Conservation (phyloP, 2,797 vertebrate genomes). For the Fistularia commersonii region DNA sequence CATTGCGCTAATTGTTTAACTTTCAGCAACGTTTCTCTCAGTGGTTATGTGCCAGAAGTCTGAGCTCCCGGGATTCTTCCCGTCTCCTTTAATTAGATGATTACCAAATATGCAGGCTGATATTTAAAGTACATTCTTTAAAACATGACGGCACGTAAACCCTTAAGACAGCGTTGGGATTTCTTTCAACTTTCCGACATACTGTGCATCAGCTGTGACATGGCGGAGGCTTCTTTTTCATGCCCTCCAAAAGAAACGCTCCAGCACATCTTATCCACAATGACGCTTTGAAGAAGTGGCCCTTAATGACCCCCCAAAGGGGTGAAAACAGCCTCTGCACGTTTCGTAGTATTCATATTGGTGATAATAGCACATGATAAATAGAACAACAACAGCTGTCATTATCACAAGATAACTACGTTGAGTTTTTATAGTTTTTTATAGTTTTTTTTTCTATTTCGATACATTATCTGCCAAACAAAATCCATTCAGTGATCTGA, state of each 20-base stretch:
- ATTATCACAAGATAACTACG: too few species aligned
- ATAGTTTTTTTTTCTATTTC: too few species aligned
- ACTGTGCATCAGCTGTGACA: not conserved
- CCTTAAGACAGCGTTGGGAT: not conserved
- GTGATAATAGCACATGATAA: too few species aligned
- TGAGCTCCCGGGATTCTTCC: not conserved
- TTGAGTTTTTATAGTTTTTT: too few species aligned
- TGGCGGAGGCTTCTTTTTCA: too few species aligned
- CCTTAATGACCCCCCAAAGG: not conserved
- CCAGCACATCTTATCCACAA: slow-evolving; percentile 33
- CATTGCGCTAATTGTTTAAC: slow-evolving; percentile 47
- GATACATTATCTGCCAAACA: too few species aligned
- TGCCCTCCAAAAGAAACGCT: not conserved
- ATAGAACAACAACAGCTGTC: too few species aligned
- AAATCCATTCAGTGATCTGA: too few species aligned
- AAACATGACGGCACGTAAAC: not conserved
- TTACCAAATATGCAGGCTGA: not conserved
- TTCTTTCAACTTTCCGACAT: not conserved
- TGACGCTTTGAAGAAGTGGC: slow-evolving; percentile 1
- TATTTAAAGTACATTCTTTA: not conserved
- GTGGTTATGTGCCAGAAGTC: not conserved
- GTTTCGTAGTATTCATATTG: too few species aligned
- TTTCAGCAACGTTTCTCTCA: not conserved
- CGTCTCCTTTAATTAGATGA: slow-evolving; percentile 20
- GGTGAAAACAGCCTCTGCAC: too few species aligned